Conservation (phyloP, 1,140 invertebrate genomes). For the Trinorchestia longiramus region DNA sequence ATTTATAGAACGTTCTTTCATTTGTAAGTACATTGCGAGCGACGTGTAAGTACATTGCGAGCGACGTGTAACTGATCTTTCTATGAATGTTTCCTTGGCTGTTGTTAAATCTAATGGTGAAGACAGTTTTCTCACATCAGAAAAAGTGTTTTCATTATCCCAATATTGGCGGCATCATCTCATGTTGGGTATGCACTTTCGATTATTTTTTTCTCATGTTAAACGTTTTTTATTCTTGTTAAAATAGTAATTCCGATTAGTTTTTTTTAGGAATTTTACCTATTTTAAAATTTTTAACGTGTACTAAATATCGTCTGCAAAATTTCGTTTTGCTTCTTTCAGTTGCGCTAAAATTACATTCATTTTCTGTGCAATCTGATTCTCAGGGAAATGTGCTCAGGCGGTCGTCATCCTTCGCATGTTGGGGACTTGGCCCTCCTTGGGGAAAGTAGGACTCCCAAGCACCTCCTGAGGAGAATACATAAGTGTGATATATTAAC, state of each 20-base stretch:
- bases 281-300: background rate
- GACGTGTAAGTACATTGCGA: background rate
- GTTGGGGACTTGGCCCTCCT: no score
- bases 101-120: background rate
- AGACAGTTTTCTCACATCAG: conserved; percentile 48
- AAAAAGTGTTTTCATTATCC: background rate
- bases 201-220: background rate
- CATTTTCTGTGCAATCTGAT: no score
- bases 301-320: background rate
- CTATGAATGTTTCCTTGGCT: conserved; percentile 39
- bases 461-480: no score
- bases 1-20: no score
- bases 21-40: background rate
- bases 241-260: background rate
- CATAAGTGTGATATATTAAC: no score
- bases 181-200: no score
- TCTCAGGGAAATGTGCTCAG: no score
- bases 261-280: background rate
- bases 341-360: no score
- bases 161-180: no score
- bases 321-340: no score
- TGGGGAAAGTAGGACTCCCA: no score
- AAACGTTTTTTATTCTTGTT: background rate
- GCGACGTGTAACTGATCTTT: conserved; percentile 31
- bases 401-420: no score